Base-by-base conservation (phyloP, 2,113 vertebrate species). In the Hemicordylus capensis region DNA sequence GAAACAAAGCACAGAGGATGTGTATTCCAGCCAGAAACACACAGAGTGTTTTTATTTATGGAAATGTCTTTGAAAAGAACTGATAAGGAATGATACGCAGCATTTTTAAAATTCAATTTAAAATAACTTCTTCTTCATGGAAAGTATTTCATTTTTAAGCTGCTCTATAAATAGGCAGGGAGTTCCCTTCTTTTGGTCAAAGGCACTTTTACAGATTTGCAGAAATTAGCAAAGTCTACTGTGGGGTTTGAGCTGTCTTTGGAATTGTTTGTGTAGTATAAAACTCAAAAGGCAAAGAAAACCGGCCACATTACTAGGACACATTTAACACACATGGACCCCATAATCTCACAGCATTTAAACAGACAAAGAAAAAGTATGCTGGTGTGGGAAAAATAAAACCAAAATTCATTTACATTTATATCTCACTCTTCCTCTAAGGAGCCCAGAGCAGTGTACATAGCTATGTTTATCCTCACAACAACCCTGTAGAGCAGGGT, bases 61-160 rank as follows among this genome's bases (percentile, higher is more conserved):
- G 61, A 63, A 92, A 87, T 84, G 64, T 66, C 12, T 39, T 72
- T 85, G 64, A 80, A 85, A 63, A 11, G 87, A 81, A 51, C 14
- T 42, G 84, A 89, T 91, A 88, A 93, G 54, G 26, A 66, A 63
- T 63, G 17, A 85, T 72, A 76, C 4, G 22, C 81, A 81, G 66
- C 83, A 64, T 58, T 4, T 80, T 89, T 75, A 12, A 48, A 91
- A 61, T 64, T 51, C 63, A 83, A 90, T 83, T 69, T n/a, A 85
- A 90, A 51, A 44, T 69, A 85, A 89, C 84, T 61, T 87, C 70
- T 74, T 85, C 58, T 54, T 86, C 58, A 15, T 39, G 69, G 83
- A 82, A 85, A 84, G 77, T 72, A 11, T 67, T 88, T 89, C 7
- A 6, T 89, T 74, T 78, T 92, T 92, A 46, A 80, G 51, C 31